Evolutionary conservation across 2,113 vertebrate genomes (phyloP).

Genomic region (Phalacrocorax carbo): DNA sequence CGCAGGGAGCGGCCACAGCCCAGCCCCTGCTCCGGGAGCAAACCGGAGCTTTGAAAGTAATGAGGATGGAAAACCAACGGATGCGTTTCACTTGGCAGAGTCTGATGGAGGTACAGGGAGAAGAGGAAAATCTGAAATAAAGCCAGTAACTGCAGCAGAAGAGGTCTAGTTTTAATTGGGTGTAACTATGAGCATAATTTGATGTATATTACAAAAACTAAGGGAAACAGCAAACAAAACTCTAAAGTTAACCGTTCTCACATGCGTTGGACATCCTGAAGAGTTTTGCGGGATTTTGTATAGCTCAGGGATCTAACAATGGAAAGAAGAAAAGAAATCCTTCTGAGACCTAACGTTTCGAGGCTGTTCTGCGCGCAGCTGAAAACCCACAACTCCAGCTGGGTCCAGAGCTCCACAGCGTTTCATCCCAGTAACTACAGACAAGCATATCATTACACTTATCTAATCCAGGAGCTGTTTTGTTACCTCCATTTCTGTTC

Average conservation of each 20-base stretch:
- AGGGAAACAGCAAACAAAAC: background rate
- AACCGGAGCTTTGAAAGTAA: accelerated
- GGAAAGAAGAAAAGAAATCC: background rate
- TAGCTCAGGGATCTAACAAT: background rate
- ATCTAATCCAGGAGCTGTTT: background rate
- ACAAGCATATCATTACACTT: background rate
- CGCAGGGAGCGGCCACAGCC: accelerated
- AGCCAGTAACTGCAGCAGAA: background rate
- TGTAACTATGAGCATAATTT: background rate
- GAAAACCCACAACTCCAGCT: background rate
- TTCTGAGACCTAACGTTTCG: background rate
- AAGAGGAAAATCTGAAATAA: background rate
- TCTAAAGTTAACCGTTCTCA: background rate
- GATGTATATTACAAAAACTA: background rate
- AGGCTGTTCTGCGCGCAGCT: background rate
- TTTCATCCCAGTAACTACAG: background rate
- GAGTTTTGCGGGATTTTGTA: background rate
- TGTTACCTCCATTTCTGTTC: background rate
- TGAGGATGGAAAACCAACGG: accelerated
- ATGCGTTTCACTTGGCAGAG: background rate
- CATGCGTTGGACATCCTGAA: background rate
- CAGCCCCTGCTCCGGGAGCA: background rate
- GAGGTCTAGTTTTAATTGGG: background rate
- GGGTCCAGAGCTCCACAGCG: background rate
- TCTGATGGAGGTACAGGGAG: background rate